phyloP scores from a whole-genome alignment of 2,113 vertebrate species.

The Callithrix jacchus region DNA sequence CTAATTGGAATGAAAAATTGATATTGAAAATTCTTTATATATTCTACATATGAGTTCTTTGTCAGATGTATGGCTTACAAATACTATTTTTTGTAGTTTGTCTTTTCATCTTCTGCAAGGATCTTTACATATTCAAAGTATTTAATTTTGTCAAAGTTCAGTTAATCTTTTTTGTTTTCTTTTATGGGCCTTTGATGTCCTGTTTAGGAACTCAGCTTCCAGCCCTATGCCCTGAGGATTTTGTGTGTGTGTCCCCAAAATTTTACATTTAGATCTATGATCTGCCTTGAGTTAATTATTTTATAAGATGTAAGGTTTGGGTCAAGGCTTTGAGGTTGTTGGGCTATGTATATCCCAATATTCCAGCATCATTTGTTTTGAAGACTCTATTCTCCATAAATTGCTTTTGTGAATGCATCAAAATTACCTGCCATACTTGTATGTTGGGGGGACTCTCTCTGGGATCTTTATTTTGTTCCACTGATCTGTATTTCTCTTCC shows the following conservation, averaged over 20 bases:
- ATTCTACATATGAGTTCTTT: neutral
- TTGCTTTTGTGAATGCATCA: neutral
- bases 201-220: neutral
- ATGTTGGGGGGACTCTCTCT: neutral
- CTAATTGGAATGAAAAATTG: neutral
- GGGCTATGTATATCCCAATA: neutral
- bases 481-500: neutral
- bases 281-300: neutral
- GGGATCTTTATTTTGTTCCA: neutral
- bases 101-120: neutral
- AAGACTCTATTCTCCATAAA: neutral
- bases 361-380: neutral
- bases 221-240: neutral
- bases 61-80: neutral
- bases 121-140: neutral
- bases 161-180: neutral
- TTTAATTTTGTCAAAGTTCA: neutral
- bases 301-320: neutral
- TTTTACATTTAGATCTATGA: neutral
- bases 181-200: neutral
- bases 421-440: neutral
- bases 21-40: neutral
- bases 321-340: too few relatives aligned
- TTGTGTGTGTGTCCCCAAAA: fast-evolving
- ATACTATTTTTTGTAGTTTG: neutral